Evolutionary conservation across 2,113 vertebrate genomes (phyloP).

Genomic region (Danionella cerebrum): DNA sequence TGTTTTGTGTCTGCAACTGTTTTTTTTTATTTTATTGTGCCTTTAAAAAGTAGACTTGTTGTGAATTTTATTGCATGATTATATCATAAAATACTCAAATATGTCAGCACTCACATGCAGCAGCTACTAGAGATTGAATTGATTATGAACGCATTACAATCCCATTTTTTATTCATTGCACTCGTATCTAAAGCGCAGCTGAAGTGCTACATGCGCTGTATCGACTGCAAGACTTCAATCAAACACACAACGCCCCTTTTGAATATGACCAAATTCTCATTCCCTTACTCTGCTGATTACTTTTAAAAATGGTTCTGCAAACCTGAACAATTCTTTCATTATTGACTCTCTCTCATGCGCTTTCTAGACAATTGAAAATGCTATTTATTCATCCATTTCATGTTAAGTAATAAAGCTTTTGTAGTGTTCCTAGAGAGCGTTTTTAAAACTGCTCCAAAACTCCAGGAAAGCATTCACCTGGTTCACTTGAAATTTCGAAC

Average conservation of each 20-base stretch:
- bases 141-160: conserved; percentile 13
- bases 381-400: no score
- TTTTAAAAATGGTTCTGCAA: no score
- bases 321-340: no score
- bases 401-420: no score
- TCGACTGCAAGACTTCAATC: conserved; percentile 5
- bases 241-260: background rate
- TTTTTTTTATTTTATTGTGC: background rate
- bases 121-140: conserved; percentile 15
- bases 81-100: conserved; percentile 9
- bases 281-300: background rate
- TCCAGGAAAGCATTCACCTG: no score
- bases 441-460: no score
- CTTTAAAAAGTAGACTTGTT: background rate
- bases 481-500: no score
- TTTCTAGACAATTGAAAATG: no score
- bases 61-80: conserved; percentile 21
- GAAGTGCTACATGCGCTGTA: conserved; percentile 2
- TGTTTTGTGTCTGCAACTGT: background rate
- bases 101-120: background rate
- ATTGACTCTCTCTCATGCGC: no score
- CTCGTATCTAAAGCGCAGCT: background rate
- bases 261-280: conserved; percentile 9
- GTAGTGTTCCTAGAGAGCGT: no score
- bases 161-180: conserved; percentile 36